phyloP scores from a whole-genome alignment of 2,113 vertebrate genomes.

The Equus przewalskii region DNA sequence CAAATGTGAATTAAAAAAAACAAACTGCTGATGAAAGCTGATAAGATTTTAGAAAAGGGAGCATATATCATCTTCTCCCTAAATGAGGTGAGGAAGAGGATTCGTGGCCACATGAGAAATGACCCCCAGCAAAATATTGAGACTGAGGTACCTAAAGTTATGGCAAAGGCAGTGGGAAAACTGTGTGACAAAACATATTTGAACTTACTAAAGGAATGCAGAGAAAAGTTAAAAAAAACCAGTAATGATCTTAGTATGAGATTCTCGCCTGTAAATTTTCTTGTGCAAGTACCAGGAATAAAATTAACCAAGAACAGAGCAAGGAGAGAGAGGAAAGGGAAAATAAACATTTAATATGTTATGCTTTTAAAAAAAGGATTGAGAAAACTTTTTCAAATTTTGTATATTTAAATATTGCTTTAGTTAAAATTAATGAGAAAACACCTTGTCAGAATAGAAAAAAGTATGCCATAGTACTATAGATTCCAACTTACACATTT shows the following conservation, averaged over 20 bases:
- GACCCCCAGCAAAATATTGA: neutral
- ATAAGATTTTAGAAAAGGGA: neutral
- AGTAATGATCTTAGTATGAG: neutral
- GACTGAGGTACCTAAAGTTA: neutral
- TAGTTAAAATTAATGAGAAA: conserved; percentile 42
- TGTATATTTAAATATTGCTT: neutral
- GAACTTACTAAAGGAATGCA: neutral
- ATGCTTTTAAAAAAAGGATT: neutral
- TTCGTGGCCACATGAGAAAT: neutral
- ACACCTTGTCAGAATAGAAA: neutral
- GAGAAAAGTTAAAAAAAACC: neutral
- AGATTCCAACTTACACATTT: neutral
- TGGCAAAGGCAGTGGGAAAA: neutral
- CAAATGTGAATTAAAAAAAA: neutral
- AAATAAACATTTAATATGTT: neutral
- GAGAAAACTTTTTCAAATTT: neutral
- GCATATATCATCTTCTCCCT: neutral
- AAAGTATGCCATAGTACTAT: neutral
- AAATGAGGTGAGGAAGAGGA: neutral
- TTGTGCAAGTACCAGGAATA: neutral
- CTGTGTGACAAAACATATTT: neutral
- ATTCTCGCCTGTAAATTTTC: neutral
- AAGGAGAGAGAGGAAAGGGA: neutral
- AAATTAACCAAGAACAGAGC: neutral
- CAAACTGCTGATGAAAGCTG: neutral